Base-by-base conservation (phyloP, 2,888 invertebrate species). In the Ochropleura plecta region DNA sequence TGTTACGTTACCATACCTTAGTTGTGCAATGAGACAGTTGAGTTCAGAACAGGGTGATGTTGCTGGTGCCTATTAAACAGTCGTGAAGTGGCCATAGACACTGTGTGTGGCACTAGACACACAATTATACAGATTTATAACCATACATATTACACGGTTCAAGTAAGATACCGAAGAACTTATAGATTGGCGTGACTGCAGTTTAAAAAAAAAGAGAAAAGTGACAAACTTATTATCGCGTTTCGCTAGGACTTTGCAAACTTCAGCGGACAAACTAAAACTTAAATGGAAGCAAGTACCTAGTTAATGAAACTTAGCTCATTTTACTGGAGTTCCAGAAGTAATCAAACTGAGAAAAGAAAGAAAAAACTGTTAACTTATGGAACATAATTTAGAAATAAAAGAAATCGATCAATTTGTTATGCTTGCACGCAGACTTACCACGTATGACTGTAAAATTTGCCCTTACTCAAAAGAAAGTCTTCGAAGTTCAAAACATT, bases 1-100 rank as follows among this genome's bases (percentile, higher is more conserved):
- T 81, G 42, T 82, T 82, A 60, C 67, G 76, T 87, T 75, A 75
- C 63, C 42, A 10, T 77, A 68, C 44, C 65, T 81, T 53, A 20
- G 75, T 80, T 79, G 49, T 74, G 77, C 73, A 87, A 80, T 77
- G 55, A 73, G 42, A 64, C 44, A 62, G 62, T 73, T 42, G 49
- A 64, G 62, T 73, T 57, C 53, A 48, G 71, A 74, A 44, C 74
- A 60, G 30, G 57, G 73, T 85, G 67, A 86, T 77, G 71, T 76
- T 64, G 40, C 44, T 75, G 10, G 49, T 62, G 49, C 51, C 59
- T 62, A 46, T 55, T 3, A 20, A 78, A 65, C 30, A 20, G 57
- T 9, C 12, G 42, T 57, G n/a, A 7, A 51, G 63, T 46, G 42
- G 18, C 40, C 20, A 64, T 55, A 9, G 18, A 75, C 46, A n/a